Conservation (phyloP, 2,888 invertebrate species). For the Pogonocherus hispidulus region DNA sequence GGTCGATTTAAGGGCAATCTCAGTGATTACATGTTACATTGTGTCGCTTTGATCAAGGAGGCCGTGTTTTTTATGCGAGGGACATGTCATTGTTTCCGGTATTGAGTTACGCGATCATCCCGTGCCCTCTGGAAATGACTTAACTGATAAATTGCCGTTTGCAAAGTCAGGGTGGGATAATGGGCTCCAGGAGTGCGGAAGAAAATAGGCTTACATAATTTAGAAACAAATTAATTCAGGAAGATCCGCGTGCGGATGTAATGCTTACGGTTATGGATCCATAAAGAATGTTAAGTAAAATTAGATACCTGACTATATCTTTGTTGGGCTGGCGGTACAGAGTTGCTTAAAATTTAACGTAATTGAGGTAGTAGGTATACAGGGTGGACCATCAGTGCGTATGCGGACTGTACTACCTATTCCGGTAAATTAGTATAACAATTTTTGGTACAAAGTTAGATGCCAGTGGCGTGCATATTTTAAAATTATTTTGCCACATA, state of each 20-base stretch:
- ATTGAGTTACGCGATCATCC: slow-evolving; percentile 51
- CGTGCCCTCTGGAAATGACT: slow-evolving; percentile 43
- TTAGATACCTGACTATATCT: no score
- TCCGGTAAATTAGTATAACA: no score
- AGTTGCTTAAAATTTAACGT: no score
- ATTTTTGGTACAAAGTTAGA: no score
- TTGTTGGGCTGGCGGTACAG: no score
- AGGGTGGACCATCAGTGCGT: no score
- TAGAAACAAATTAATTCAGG: slow-evolving; percentile 22
- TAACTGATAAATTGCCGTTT: slow-evolving; percentile 55
- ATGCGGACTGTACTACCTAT: no score
- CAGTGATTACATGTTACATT: slow-evolving; percentile 67
- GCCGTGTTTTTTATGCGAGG: slow-evolving; percentile 66
- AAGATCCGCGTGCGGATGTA: neutral
- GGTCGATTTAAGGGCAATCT: slow-evolving; percentile 53
- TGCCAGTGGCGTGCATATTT: no score
- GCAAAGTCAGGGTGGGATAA: slow-evolving; percentile 45
- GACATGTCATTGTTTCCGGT: slow-evolving; percentile 66
- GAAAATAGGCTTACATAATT: slow-evolving; percentile 28
- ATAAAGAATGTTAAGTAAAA: no score
- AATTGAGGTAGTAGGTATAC: no score
- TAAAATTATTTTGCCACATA: no score
- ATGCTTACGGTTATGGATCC: neutral
- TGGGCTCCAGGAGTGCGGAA: slow-evolving; percentile 45
- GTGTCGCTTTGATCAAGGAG: slow-evolving; percentile 66